These are phyloP conservation scores for Cloeon dipterum DNA, from an alignment of 2,888 invertebrate genomes.

Conservation along the genomic window DNA sequence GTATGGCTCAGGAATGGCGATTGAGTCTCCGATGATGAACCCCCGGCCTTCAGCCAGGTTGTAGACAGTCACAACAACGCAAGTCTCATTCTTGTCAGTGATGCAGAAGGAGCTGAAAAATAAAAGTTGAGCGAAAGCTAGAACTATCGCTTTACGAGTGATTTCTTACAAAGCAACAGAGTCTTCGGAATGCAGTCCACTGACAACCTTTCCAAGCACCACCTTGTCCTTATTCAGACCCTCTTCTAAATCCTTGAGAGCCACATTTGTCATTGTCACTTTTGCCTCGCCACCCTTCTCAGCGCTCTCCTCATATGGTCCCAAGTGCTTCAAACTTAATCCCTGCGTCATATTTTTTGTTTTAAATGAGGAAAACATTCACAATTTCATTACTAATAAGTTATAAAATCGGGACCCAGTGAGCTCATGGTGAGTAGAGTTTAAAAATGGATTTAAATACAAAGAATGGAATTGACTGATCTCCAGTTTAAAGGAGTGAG, in stretches of 20 bases:
- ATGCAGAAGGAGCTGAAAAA: slow-evolving; percentile 53
- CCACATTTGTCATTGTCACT: slow-evolving; percentile 23
- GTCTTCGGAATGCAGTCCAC: slow-evolving; percentile 50
- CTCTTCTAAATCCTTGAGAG: slow-evolving; percentile 28
- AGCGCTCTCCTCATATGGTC: slow-evolving; percentile 35
- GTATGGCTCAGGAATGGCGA: slow-evolving; percentile 57
- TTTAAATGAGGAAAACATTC: no score
- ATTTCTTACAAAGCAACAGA: slow-evolving; percentile 50
- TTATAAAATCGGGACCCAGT: no score
- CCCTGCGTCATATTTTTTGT: slow-evolving; percentile 27
- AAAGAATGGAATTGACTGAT: no score
- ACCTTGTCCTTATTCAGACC: slow-evolving; percentile 45
- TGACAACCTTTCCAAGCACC: slow-evolving; percentile 55
- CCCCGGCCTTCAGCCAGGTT: slow-evolving; percentile 65
- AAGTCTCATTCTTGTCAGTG: slow-evolving; percentile 44
- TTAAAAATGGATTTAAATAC: no score
- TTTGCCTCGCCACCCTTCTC: slow-evolving; percentile 25
- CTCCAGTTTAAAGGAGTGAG: no score
- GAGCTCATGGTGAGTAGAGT: no score
- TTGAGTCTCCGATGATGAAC: slow-evolving; percentile 61
- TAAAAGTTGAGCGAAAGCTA: no score
- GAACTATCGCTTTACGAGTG: not conserved
- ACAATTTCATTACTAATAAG: no score
- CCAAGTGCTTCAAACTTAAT: slow-evolving; percentile 41
- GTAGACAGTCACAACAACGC: slow-evolving; percentile 57